phyloP scores from a whole-genome alignment of 2,888 invertebrate species.

The Scelioninae gen. 2 region DNA sequence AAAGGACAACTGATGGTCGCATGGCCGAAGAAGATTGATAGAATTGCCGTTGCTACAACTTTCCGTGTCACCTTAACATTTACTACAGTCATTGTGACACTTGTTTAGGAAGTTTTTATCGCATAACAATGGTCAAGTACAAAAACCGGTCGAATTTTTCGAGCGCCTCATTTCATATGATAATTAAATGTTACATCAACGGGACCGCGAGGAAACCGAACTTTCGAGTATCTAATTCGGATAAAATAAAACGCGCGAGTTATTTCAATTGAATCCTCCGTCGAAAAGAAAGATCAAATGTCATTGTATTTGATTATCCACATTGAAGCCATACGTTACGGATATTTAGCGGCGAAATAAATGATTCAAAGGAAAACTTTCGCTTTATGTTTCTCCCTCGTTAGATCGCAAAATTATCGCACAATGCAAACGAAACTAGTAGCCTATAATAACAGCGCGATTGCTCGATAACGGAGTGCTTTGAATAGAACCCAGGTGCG shows the following conservation, averaged over 20 bases:
- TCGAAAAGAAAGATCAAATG: slow-evolving; percentile 1
- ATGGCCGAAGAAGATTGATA: slow-evolving; percentile 15
- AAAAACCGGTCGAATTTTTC: neutral
- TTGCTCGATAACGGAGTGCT: slow-evolving; percentile 50
- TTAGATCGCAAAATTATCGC: slow-evolving; percentile 39
- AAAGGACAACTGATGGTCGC: slow-evolving; percentile 20
- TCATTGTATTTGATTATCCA: slow-evolving; percentile 11
- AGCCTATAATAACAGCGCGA: slow-evolving; percentile 48
- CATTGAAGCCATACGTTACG: slow-evolving; percentile 18
- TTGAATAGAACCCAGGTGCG: slow-evolving; percentile 57
- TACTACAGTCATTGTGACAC: slow-evolving; percentile 6
- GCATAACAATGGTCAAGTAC: neutral
- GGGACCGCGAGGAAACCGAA: slow-evolving; percentile 1
- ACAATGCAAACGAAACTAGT: slow-evolving; percentile 50
- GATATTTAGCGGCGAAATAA: slow-evolving; percentile 27
- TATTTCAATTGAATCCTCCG: neutral
- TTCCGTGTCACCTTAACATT: slow-evolving; percentile 5
- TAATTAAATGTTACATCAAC: slow-evolving; percentile 7
- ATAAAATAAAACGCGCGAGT: no score
- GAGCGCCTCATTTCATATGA: neutral
- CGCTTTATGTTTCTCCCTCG: slow-evolving; percentile 29
- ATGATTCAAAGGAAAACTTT: slow-evolving; percentile 37
- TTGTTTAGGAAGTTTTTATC: slow-evolving; percentile 2
- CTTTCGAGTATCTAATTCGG: neutral
- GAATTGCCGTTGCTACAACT: neutral